These are phyloP conservation scores for Papilio polytes DNA, from an alignment of 1,140 invertebrate genomes.

Conservation along the genomic window DNA sequence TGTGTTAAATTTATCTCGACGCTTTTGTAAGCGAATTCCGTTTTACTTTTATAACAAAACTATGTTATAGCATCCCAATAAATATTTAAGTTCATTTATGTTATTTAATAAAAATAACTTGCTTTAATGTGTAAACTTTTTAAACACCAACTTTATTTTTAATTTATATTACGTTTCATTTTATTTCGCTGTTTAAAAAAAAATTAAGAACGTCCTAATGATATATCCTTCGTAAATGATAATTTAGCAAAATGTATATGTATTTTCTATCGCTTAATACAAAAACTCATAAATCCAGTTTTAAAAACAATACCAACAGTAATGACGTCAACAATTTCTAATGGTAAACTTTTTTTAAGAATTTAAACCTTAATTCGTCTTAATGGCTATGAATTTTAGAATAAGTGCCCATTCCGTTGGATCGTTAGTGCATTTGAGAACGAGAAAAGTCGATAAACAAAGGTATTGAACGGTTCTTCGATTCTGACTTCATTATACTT, in stretches of 20 bases:
- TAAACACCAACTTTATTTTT: no score
- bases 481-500: not conserved
- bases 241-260: no score
- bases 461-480: not conserved
- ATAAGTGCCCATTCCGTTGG: not conserved
- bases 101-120: no score
- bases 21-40: not conserved
- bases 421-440: slow-evolving; percentile 9
- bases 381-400: slow-evolving; percentile 4
- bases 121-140: no score
- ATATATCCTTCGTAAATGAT: no score
- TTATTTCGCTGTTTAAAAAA: no score
- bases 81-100: not conserved
- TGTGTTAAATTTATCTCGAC: not conserved
- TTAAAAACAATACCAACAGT: not conserved
- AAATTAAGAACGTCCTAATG: no score
- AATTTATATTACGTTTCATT: no score
- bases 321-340: not conserved
- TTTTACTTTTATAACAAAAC: not conserved
- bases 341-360: not conserved
- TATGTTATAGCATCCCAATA: not conserved
- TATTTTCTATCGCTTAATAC: no score
- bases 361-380: not conserved
- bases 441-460: not conserved
- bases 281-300: no score